These are phyloP conservation scores for Cyprinodon variegatus DNA, from an alignment of 2,113 vertebrate species.

Conservation along the genomic window DNA sequence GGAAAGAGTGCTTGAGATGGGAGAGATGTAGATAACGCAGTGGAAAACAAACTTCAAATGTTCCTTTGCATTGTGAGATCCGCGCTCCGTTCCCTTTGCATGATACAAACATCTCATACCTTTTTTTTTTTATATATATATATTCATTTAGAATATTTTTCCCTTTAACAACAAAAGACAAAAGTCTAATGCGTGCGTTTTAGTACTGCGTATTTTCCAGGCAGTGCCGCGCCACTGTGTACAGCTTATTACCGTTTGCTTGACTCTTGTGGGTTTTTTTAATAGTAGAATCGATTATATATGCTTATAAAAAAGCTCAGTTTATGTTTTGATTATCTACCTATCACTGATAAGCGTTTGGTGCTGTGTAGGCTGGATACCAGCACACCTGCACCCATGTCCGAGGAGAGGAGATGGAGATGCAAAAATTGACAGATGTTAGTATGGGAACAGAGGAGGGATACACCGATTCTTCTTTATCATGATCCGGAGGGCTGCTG, in stretches of 20 bases:
- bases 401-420: constrained; percentile 40
- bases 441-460: not conserved
- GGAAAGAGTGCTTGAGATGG: constrained; percentile 80
- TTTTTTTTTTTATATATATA: constrained; percentile 17
- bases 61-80: constrained; percentile 53
- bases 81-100: constrained; percentile 41
- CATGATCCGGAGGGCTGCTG: constrained; percentile 70
- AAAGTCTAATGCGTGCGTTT: constrained; percentile 79
- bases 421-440: constrained; percentile 28
- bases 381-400: constrained; percentile 75
- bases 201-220: constrained; percentile 82
- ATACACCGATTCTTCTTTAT: constrained; percentile 65
- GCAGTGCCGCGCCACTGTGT: constrained; percentile 73
- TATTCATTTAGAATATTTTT: constrained; percentile 14
- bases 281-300: not conserved
- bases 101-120: constrained; percentile 4
- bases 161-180: constrained; percentile 36
- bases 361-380: constrained; percentile 59
- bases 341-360: constrained; percentile 33
- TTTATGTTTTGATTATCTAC: constrained; percentile 9
- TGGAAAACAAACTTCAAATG: constrained; percentile 77
- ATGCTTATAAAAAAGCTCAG: not conserved
- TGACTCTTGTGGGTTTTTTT: not conserved
- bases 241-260: constrained; percentile 39
- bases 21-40: constrained; percentile 76